Percentiles rank a stretch among this genome's conserved stretches.
phyloP scores from a whole-genome alignment of 2,888 invertebrate genomes.

The Polyommatus iphigenia region DNA sequence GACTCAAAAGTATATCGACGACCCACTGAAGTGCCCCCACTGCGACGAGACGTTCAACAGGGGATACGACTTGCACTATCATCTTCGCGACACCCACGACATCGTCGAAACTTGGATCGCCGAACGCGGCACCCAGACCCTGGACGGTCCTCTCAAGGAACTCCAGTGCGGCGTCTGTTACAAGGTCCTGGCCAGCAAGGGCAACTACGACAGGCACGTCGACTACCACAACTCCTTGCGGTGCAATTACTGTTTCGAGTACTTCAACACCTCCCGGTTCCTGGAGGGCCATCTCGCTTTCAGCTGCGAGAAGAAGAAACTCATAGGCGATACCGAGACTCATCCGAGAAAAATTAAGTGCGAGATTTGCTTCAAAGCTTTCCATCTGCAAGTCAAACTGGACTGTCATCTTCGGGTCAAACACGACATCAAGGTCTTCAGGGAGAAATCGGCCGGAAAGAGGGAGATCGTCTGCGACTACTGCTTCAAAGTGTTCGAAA shows the following conservation, averaged over 20 bases:
- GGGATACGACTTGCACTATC: conserved; percentile 70
- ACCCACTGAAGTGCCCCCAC: conserved; percentile 66
- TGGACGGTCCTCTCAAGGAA: conserved; percentile 64
- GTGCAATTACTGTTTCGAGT: conserved; percentile 75
- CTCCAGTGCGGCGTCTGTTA: conserved; percentile 73
- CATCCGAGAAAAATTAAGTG: conserved; percentile 70
- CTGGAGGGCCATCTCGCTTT: conserved; percentile 72
- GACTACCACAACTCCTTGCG: conserved; percentile 74
- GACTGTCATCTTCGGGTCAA: conserved; percentile 72
- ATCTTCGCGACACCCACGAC: conserved; percentile 64
- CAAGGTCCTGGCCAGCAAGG: conserved; percentile 70
- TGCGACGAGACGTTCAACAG: conserved; percentile 66
- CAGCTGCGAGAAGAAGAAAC: conserved; percentile 68
- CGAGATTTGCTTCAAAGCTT: conserved; percentile 72
- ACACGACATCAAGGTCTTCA: conserved; percentile 57
- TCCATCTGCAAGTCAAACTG: conserved; percentile 72
- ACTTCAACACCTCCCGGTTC: conserved; percentile 67
- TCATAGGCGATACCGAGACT: conserved; percentile 68
- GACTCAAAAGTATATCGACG: conserved; percentile 63
- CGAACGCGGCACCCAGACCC: conserved; percentile 54
- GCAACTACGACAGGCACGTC: conserved; percentile 73
- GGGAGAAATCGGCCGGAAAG: conserved; percentile 54
- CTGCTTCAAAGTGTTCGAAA: conserved; percentile 72
- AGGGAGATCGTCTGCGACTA: conserved; percentile 70
- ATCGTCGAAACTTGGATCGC: conserved; percentile 72